Conservation (phyloP, 2,888 invertebrate genomes). For the Philopedon plagiatum region DNA sequence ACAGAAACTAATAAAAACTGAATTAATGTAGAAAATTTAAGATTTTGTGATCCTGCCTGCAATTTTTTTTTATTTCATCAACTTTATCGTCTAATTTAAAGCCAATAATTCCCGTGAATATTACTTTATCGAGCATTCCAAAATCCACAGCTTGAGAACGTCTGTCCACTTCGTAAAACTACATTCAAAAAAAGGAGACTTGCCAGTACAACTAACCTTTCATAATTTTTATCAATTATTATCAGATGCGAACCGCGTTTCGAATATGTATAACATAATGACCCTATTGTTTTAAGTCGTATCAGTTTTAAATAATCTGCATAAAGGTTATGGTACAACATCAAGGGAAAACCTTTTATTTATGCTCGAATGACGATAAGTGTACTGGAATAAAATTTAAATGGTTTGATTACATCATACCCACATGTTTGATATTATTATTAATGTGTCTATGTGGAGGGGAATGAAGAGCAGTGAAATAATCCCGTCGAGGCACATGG, state of each 20-base stretch:
- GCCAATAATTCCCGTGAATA: too few species aligned
- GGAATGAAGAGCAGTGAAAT: not conserved
- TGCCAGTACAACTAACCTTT: not conserved
- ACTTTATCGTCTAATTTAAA: too few species aligned
- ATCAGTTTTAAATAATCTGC: not conserved
- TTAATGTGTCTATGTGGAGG: not conserved
- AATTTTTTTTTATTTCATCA: too few species aligned
- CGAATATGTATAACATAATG: not conserved
- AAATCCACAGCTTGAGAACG: too few species aligned
- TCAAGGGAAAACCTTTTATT: slow-evolving; percentile 8
- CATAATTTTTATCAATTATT: not conserved
- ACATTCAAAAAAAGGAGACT: not conserved
- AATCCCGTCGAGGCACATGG: too few species aligned
- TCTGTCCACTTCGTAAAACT: too few species aligned
- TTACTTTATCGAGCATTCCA: too few species aligned
- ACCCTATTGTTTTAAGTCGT: not conserved
- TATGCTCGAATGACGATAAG: not conserved
- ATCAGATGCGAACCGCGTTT: not conserved
- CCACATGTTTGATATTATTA: not conserved
- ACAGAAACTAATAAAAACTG: too few species aligned
- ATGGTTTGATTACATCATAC: slow-evolving; percentile 2
- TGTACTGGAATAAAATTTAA: slow-evolving; percentile 1
- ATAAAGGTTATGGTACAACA: not conserved
- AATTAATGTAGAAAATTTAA: too few species aligned
- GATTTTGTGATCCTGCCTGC: too few species aligned